Conservation (phyloP, 2,113 vertebrate species). For the Talpa occidentalis region DNA sequence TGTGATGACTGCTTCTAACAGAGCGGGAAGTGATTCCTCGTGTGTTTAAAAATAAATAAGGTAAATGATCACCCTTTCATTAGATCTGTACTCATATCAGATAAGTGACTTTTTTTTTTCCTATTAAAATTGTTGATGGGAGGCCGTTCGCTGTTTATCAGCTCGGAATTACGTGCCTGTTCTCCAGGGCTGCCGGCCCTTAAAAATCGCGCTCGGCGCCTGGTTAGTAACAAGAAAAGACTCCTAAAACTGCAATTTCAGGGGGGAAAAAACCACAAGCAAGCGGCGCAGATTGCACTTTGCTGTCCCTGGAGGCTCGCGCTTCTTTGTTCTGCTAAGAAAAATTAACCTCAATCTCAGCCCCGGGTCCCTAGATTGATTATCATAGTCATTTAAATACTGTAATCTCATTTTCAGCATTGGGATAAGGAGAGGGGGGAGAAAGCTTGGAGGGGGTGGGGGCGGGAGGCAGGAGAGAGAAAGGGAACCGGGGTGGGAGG, state of each 20-base stretch:
- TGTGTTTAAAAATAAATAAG: slow-evolving; percentile 84
- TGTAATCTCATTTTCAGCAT: slow-evolving; percentile 99
- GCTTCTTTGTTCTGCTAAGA: slow-evolving; percentile 92
- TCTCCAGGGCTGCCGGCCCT: slow-evolving; percentile 76
- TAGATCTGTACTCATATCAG: slow-evolving; percentile 68
- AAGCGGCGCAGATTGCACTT: slow-evolving; percentile 87
- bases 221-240: slow-evolving; percentile 85
- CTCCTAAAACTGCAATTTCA: slow-evolving; percentile 84
- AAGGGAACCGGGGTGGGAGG: slow-evolving; percentile 69
- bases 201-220: slow-evolving; percentile 75
- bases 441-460: slow-evolving; percentile 39
- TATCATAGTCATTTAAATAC: slow-evolving; percentile 99
- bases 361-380: slow-evolving; percentile 92
- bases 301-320: slow-evolving; percentile 82
- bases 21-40: slow-evolving; percentile 55
- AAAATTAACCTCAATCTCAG: slow-evolving; percentile 92
- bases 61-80: slow-evolving; percentile 78
- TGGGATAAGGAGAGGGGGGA: slow-evolving; percentile 86
- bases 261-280: slow-evolving; percentile 74
- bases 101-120: slow-evolving; percentile 76
- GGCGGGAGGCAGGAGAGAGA: slow-evolving; percentile 45
- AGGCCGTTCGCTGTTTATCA: slow-evolving; percentile 83
- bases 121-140: slow-evolving; percentile 86
- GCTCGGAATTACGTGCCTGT: slow-evolving; percentile 82
- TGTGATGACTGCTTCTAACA: slow-evolving; percentile 53